Evolutionary conservation across 2,888 invertebrate species (phyloP), one percentile per base, ranked within the genome.

Genomic region (Marronus borbonicus): DNA sequence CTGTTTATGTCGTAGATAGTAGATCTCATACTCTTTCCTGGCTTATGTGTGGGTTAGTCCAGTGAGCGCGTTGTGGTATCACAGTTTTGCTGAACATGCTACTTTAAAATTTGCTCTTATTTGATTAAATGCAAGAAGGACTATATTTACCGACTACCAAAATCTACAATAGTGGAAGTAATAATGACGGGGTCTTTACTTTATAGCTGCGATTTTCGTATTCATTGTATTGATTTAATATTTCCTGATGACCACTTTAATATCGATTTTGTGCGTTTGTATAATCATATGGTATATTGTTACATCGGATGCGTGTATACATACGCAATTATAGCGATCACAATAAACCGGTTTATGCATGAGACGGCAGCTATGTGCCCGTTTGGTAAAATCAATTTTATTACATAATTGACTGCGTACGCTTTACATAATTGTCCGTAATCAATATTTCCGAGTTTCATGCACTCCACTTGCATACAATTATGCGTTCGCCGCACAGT

Each of bases 381-480:
- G 12, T 62, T 2, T 62, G 62, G 5, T 62, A 28, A 70, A 72
- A 72, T 72, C 72, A 72, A 72, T 72, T 72, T 72, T 58, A 72
- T 72, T 72, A 72, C 72, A 72, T 72, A 72, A 72, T 72, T 72
- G 39, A 72, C 58, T 72, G 72, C 58, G 58, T 58, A 72, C 39
- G 58, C 72, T 72, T 55, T 58, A 72, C 58, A 72, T 58, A 72
- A 72, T 58, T 72, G 39, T 36, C 72, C 58, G 58, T 72, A 58
- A 72, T 72, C 72, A 72, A 72, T 72, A 72, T 60, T 60, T 36
- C 36, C 72, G 58, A 39, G 72, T 39, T 72, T 44, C 70, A 70
- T 55, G 28, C 49, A 55, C 55, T 58, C 55, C 58, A 72, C 58
- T 72, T 55, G 58, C 72, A 72, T 72, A 58, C 44, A 66, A 66